Percentiles rank a stretch among this genome's conserved stretches.
Evolutionary conservation across 2,888 invertebrate genomes (phyloP).

Genomic region (Euplagia quadripunctaria): DNA sequence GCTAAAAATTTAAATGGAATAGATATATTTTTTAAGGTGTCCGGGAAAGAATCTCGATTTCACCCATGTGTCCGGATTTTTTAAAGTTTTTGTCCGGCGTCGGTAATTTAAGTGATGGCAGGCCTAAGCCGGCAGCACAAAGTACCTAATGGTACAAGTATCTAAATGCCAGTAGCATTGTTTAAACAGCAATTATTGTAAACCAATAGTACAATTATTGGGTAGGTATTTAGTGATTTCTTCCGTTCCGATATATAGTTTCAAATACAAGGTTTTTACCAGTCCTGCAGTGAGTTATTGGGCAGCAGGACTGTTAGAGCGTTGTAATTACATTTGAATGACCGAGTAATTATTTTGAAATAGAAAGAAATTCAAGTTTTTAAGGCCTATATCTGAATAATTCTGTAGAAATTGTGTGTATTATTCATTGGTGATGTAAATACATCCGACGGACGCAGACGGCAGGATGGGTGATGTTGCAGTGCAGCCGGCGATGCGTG

Average conservation of each 20-base stretch:
- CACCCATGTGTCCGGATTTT: no score
- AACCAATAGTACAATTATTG: not conserved
- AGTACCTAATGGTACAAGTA: no score
- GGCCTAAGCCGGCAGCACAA: no score
- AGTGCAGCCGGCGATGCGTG: slow-evolving; percentile 30
- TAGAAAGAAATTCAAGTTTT: no score
- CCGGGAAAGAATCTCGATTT: no score
- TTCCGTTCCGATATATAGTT: not conserved
- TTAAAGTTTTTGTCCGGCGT: no score
- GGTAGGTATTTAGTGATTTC: not conserved
- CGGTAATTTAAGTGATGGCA: no score
- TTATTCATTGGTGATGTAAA: not conserved
- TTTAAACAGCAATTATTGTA: not conserved
- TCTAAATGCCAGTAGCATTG: no score
- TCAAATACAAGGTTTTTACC: not conserved
- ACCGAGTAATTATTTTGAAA: no score
- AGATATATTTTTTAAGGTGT: no score
- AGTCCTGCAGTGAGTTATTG: not conserved
- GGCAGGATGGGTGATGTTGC: not conserved
- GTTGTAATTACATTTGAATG: no score
- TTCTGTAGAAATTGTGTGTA: not conserved
- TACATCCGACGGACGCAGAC: not conserved
- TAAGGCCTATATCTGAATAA: not conserved
- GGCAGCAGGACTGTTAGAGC: not conserved
- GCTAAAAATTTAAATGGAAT: no score